Evolutionary conservation across 2,888 invertebrate species (phyloP).

Genomic region (Lottia scabra): DNA sequence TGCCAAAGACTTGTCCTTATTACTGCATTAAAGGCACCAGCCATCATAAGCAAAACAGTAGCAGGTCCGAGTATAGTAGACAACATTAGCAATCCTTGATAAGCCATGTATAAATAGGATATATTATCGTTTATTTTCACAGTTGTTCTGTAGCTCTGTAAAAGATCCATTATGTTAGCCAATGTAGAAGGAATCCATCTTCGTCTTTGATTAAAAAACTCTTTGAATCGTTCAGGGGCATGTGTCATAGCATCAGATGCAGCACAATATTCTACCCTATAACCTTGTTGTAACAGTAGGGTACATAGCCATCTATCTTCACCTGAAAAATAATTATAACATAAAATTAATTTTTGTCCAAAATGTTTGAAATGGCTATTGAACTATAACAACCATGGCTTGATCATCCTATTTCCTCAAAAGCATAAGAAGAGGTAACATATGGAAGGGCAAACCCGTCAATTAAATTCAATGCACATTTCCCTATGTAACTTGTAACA

Average conservation of each 20-base stretch:
- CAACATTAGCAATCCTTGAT: slow-evolving; percentile 50
- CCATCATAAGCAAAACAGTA: slow-evolving; percentile 66
- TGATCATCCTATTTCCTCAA: too few relatives aligned
- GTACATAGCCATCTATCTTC: slow-evolving; percentile 99
- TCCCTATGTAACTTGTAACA: too few relatives aligned
- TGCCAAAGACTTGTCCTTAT: slow-evolving; percentile 51
- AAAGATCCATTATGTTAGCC: slow-evolving; percentile 96
- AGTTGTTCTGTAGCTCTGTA: slow-evolving; percentile 86
- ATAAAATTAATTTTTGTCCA: not conserved
- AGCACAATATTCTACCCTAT: slow-evolving; percentile 97
- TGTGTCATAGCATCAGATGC: slow-evolving; percentile 98
- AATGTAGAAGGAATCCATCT: slow-evolving; percentile 99
- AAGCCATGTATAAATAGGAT: slow-evolving; percentile 72
- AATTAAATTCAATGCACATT: too few relatives aligned
- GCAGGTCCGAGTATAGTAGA: slow-evolving; percentile 54
- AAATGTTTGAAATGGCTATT: too few relatives aligned
- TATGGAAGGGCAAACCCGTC: too few relatives aligned
- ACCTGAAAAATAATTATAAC: slow-evolving; percentile 71
- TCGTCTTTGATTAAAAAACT: slow-evolving; percentile 97
- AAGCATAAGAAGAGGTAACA: too few relatives aligned
- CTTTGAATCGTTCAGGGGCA: slow-evolving; percentile 92
- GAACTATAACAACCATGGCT: too few relatives aligned
- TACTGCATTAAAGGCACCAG: slow-evolving; percentile 62
- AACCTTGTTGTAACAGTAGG: slow-evolving; percentile 92
- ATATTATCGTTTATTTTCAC: slow-evolving; percentile 97